Evolutionary conservation across 2,113 vertebrate genomes (phyloP).

Genomic region (Chionodraco myersi): DNA sequence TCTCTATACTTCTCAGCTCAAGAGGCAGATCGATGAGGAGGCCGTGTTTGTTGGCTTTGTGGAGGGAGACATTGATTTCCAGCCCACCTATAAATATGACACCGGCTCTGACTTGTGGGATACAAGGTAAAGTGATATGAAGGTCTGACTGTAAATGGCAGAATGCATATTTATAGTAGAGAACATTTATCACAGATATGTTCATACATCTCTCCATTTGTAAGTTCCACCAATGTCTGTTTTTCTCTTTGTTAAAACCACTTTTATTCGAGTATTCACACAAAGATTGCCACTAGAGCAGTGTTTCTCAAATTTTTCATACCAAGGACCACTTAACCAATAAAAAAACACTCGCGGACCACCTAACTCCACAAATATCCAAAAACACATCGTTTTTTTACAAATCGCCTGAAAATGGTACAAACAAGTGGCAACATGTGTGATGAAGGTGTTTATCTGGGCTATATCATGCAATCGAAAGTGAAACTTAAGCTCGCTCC

Average conservation of each 20-base stretch:
- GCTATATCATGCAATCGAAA: too few species aligned
- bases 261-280: not conserved
- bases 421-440: too few species aligned
- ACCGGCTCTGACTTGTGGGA: conserved; percentile 95
- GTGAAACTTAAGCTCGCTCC: too few species aligned
- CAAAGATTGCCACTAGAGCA: not conserved
- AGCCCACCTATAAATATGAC: conserved; percentile 98
- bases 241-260: not conserved
- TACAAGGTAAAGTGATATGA: conserved; percentile 87
- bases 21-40: conserved; percentile 89
- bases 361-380: too few species aligned
- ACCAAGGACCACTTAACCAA: too few species aligned
- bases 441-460: too few species aligned
- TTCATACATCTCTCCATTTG: not conserved
- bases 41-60: conserved; percentile 91
- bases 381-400: too few species aligned
- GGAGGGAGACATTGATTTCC: conserved; percentile 93
- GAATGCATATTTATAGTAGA: not conserved
- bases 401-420: too few species aligned
- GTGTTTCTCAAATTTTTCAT: too few species aligned
- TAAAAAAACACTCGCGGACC: too few species aligned
- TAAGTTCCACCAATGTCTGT: not conserved
- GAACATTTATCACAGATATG: not conserved
- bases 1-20: conserved; percentile 84
- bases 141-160: not conserved